Evolutionary conservation across 2,797 vertebrate genomes (phyloP).

Genomic region (Lycodopsis pacificus): DNA sequence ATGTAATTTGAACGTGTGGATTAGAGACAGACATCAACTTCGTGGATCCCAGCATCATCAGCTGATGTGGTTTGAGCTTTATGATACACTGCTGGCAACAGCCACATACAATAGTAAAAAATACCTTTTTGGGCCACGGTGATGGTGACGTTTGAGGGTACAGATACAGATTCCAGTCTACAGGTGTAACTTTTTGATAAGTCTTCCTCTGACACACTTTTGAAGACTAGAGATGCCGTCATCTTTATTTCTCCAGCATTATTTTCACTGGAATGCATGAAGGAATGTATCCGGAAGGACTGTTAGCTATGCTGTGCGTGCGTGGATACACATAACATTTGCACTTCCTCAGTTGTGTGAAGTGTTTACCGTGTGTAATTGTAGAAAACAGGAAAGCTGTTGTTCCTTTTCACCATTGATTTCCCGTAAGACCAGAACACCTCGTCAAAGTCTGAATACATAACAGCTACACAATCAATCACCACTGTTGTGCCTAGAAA

Average conservation of each 20-base stretch:
- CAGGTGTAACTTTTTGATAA: background rate
- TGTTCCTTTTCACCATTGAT: background rate
- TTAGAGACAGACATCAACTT: background rate
- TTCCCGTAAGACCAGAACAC: conserved; percentile 54
- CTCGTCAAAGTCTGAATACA: background rate
- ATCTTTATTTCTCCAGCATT: background rate
- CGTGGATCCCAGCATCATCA: background rate
- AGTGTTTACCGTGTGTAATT: conserved; percentile 42
- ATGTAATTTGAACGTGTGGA: background rate
- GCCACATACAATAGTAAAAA: background rate
- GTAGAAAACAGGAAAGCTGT: conserved; percentile 49
- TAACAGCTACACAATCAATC: conserved; percentile 51
- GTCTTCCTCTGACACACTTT: background rate
- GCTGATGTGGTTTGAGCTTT: background rate
- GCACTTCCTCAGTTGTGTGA: background rate
- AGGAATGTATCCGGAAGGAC: background rate
- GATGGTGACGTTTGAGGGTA: conserved; percentile 30
- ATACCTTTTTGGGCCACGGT: conserved; percentile 31
- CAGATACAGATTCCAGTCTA: background rate
- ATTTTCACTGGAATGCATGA: background rate
- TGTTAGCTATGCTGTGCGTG: background rate
- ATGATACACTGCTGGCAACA: background rate
- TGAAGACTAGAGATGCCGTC: background rate
- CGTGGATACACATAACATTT: background rate
- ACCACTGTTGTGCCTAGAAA: conserved; percentile 45